A percentile compares a stretch with the other conserved stretches of the same genome.
These are phyloP conservation scores for Gallinago nigripennis DNA, from an alignment of 2,797 vertebrate species.

Conservation along the genomic window DNA sequence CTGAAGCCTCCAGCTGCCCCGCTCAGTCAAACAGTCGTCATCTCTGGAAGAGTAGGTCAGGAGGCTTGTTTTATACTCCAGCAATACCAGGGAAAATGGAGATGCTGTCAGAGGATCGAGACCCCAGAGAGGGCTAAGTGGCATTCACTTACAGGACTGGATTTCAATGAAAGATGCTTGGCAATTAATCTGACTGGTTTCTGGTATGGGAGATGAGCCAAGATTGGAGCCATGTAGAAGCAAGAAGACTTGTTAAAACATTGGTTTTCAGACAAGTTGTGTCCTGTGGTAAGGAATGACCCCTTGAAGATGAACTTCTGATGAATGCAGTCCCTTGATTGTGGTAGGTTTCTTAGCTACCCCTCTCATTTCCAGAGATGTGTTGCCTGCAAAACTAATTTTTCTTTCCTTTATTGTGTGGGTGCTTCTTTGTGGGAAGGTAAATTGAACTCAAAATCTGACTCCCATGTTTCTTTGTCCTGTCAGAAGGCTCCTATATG, in stretches of 20 bases:
- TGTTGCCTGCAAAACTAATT: not conserved
- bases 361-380: not conserved
- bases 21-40: not conserved
- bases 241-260: not conserved
- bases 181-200: not conserved
- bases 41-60: fast-evolving
- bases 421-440: not conserved
- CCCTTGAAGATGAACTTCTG: not conserved
- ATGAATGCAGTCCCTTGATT: not conserved
- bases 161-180: not conserved
- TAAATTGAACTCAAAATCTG: not conserved
- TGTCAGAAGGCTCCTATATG: not conserved
- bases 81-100: not conserved
- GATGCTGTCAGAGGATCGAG: not conserved
- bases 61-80: not conserved
- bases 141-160: not conserved
- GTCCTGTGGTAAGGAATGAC: not conserved
- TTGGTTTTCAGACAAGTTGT: not conserved
- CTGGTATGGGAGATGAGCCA: not conserved
- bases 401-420: not conserved
- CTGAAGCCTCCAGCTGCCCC: not conserved
- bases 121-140: not conserved
- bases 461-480: not conserved
- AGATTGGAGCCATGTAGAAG: not conserved
- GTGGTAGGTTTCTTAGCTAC: not conserved